Conservation (phyloP, 2,888 invertebrate species). For the Drosophila macrospina region DNA sequence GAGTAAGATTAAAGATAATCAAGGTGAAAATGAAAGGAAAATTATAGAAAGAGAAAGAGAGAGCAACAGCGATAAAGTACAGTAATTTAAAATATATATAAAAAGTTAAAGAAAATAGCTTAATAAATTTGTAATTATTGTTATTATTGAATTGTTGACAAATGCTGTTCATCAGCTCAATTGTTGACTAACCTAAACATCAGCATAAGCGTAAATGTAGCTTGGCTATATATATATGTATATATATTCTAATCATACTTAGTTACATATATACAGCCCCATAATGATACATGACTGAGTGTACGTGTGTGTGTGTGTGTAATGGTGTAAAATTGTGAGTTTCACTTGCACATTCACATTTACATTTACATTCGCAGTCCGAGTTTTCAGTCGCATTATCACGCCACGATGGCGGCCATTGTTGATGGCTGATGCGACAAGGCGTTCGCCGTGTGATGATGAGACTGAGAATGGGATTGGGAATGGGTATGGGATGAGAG, state of each 20-base stretch:
- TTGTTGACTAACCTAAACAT: slow-evolving; percentile 30
- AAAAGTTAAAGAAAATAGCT: not conserved
- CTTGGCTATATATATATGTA: slow-evolving; percentile 60
- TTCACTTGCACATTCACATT: not conserved
- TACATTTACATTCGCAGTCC: slow-evolving; percentile 32
- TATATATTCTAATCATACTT: slow-evolving; percentile 58
- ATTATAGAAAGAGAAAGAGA: not conserved
- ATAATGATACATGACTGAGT: slow-evolving; percentile 22
- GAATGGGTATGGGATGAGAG: slow-evolving; percentile 29
- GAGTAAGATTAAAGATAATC: not conserved
- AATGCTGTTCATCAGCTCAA: slow-evolving; percentile 15
- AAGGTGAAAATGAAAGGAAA: slow-evolving; percentile 8
- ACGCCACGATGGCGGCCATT: slow-evolving; percentile 71
- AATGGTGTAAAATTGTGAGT: slow-evolving; percentile 17
- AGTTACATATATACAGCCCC: slow-evolving; percentile 61
- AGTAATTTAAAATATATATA: not conserved
- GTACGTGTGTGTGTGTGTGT: no score
- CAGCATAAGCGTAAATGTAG: slow-evolving; percentile 63
- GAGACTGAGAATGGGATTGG: slow-evolving; percentile 38
- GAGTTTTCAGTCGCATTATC: slow-evolving; percentile 63
- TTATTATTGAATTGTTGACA: slow-evolving; percentile 5
- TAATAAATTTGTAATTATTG: not conserved
- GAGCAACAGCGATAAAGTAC: not conserved
- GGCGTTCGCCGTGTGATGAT: slow-evolving; percentile 27
- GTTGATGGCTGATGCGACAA: slow-evolving; percentile 53